Base-by-base conservation (phyloP, 1,140 invertebrate species). In the Cheumatopsyche charites region DNA sequence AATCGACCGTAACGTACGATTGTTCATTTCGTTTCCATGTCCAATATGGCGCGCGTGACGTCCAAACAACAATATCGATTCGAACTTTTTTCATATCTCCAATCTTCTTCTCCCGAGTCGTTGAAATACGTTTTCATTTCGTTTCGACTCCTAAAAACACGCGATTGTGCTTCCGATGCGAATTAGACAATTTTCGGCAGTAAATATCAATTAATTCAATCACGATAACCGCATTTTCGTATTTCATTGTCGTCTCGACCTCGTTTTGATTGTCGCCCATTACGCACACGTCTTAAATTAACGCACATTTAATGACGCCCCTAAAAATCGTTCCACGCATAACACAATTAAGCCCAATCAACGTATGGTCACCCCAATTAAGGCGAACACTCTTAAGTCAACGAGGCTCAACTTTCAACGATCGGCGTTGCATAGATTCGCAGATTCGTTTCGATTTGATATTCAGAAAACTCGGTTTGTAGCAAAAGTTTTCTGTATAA, bases 41-140 rank as follows among this genome's bases (percentile, higher is more conserved):
- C 7, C n/a, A 52, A 52, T 52, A 52, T 52, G 47, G 47, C 19
- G 19, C 15, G 47, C 47, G 15, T 52, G 47, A 52, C 47, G 47
- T 52, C 15, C 19, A 15, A 52, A 52, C 15, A 52, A 52, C 47
- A 52, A 52, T 52, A 52, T 52, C 47, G 47, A 52, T 52, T 52
- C 47, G 47, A 52, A 52, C 47, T 52, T 52, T 52, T 52, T 52
- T 52, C 9, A 52, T 52, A 52, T 52, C 47, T 52, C n/a, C 47
- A 17, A 52, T 52, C 47, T 52, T 52, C 19, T 52, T 15, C 47
- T 17, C 19, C 19, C 19, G 47, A 17, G 15, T 52, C 9, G 7
- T 52, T 47, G 3, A 4, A n/a, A 2, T 13, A n/a, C 12, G 2
- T 17, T 52, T 17, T 52, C 19, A 19, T 52, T 9, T 17, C 47